phyloP scores from a whole-genome alignment of 2,797 vertebrate genomes.

The Brachyalestes nurse region DNA sequence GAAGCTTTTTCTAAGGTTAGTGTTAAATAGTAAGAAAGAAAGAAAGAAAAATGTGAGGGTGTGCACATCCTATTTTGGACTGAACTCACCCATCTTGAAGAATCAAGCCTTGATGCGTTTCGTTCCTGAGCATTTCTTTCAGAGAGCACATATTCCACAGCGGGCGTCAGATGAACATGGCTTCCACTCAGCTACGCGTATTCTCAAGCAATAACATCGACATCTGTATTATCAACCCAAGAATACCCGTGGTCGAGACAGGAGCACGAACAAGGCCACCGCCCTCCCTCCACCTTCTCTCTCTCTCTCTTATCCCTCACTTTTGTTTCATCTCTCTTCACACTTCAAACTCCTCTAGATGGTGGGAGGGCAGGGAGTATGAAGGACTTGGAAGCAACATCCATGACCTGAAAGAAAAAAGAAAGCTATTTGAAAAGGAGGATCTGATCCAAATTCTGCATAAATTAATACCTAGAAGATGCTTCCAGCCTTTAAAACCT shows the following conservation, averaged over 20 bases:
- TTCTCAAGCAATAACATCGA: constrained; percentile 85
- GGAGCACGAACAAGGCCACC: constrained; percentile 72
- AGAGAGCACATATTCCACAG: constrained; percentile 9
- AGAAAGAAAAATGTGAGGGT: not conserved
- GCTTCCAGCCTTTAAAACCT: constrained; percentile 9
- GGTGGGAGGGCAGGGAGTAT: constrained; percentile 48
- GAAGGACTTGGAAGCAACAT: constrained; percentile 45
- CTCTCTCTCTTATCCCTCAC: constrained; percentile 52
- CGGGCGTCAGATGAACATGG: constrained; percentile 55
- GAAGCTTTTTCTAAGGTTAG: not conserved
- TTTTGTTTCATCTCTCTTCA: constrained; percentile 58
- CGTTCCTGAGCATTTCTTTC: constrained; percentile 3
- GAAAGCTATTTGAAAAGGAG: constrained; percentile 4
- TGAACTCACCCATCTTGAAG: constrained; percentile 34
- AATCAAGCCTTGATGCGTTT: constrained; percentile 14
- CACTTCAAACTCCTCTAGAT: constrained; percentile 53
- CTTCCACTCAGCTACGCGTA: constrained; percentile 81
- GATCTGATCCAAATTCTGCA: not conserved
- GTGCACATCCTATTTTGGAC: not conserved
- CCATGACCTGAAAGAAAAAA: constrained; percentile 49
- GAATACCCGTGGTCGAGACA: constrained; percentile 82
- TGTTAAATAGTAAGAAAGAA: not conserved
- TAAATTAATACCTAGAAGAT: constrained; percentile 7
- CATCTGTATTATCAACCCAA: constrained; percentile 84
- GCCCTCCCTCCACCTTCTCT: constrained; percentile 41